phyloP scores from a whole-genome alignment of 92 coral and sea anemone species.

The Siderastrea radians region DNA sequence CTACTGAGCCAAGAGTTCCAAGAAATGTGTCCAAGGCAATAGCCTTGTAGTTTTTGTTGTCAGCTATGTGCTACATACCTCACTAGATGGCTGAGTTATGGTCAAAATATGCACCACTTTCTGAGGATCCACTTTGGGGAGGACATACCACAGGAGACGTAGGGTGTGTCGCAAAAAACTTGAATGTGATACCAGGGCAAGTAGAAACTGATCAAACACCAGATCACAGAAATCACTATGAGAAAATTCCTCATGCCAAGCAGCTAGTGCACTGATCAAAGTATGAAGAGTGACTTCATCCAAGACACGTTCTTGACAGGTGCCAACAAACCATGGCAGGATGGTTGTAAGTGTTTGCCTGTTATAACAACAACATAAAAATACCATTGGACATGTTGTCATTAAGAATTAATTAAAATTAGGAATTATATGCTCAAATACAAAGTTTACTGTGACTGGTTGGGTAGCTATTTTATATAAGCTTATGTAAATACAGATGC shows the following conservation, averaged over 20 bases:
- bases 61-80: slow-evolving; percentile 68
- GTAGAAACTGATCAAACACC: slow-evolving; percentile 95
- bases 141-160: slow-evolving; percentile 86
- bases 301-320: slow-evolving; percentile 85
- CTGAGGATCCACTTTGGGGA: slow-evolving; percentile 94
- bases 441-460: too few relatives aligned
- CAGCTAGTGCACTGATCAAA: slow-evolving; percentile 76
- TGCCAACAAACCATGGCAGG: slow-evolving; percentile 85
- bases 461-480: too few relatives aligned
- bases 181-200: slow-evolving; percentile 79
- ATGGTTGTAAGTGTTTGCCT: slow-evolving; percentile 70
- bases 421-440: too few relatives aligned
- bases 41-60: not conserved
- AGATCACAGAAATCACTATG: slow-evolving; percentile 86
- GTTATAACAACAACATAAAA: not conserved
- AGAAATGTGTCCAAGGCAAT: too few relatives aligned
- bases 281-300: slow-evolving; percentile 95
- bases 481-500: too few relatives aligned
- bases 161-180: slow-evolving; percentile 89
- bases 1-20: too few relatives aligned
- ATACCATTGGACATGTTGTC: not conserved
- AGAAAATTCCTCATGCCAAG: slow-evolving; percentile 92
- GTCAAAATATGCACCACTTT: slow-evolving; percentile 94
- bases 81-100: slow-evolving; percentile 92
- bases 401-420: too few relatives aligned